Conservation (phyloP, 1,140 invertebrate species). For the Vanessa tameamea region DNA sequence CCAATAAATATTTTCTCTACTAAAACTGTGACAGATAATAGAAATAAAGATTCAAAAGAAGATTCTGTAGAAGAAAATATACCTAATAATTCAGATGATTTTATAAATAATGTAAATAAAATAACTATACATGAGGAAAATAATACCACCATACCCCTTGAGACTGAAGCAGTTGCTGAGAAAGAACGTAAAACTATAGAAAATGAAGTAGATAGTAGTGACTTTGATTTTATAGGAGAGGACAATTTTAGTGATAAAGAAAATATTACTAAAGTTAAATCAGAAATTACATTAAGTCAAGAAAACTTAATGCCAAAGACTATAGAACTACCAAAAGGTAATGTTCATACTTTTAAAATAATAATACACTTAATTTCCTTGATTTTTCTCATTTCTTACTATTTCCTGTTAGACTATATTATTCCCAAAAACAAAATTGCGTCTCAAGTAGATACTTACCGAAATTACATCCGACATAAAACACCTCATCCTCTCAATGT, state of each 20-base stretch:
- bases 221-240: constrained; percentile 22
- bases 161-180: not conserved
- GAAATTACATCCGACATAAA: no score
- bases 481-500: no score
- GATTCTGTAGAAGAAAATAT: constrained; percentile 6
- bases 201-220: constrained; percentile 30
- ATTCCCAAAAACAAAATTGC: no score
- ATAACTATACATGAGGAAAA: no score
- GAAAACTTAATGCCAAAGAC: not conserved
- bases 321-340: constrained; percentile 22
- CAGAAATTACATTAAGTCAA: not conserved
- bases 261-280: constrained; percentile 2
- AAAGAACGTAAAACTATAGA: not conserved
- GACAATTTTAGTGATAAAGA: constrained; percentile 3
- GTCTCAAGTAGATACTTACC: no score
- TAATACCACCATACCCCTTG: not conserved
- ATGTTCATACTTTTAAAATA: not conserved
- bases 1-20: not conserved
- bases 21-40: not conserved
- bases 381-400: no score
- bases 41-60: constrained; percentile 7
- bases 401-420: no score
- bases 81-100: constrained; percentile 13
- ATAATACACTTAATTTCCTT: no score
- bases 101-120: constrained; percentile 2